Evolutionary conservation across 1,140 invertebrate species (phyloP), one percentile per base, ranked within the genome.

Genomic region (Stegodyphus dumicola): DNA sequence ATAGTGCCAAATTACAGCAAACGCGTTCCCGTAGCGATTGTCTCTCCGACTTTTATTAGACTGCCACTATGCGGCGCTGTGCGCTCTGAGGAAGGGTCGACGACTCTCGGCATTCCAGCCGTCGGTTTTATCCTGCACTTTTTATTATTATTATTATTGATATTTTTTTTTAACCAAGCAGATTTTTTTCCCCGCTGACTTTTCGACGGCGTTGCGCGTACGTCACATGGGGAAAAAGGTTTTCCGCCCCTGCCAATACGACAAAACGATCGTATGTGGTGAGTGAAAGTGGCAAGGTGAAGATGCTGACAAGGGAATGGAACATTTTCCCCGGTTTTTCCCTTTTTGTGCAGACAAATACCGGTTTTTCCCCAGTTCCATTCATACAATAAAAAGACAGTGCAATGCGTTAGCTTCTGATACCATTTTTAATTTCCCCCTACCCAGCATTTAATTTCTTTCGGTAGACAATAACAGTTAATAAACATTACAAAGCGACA

Each of bases 141-240:
- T 74, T 80, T 70, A 64, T 83, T 74, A 74, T 83, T 83, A 74
- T 83, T 83, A 83, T 83, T 83, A 75, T 83, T 83, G 64, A 69
- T 7, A 56, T 10, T 60, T 60, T 60, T 60, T 60, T 60, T 60
- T 60, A 9, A 9, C 56, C 15, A 60, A 10, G 9, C 56, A 10
- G 2, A 9, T 60, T 75, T 74, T 83, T 83, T 60, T 81, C 73
- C 53, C 17, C n/a, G n/a, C 66, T 54, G 18, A 69, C 53, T 73
- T 66, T 48, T 33, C 56, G 56, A 54, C 67, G 53, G 18, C 67
- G 70, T 33, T 18, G 18, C 17, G 33, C 53, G 69, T 71, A 73
- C 67, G 78, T 71, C 67, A 80, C 18, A 73, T 48, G 56, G 51
- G 53, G 56, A 70, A 79, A 56, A 79, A 66, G 77, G 65, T 51